Evolutionary conservation across 1,140 invertebrate genomes (phyloP), one percentile per base, ranked within the genome.

Genomic region (Drosophila littoralis): DNA sequence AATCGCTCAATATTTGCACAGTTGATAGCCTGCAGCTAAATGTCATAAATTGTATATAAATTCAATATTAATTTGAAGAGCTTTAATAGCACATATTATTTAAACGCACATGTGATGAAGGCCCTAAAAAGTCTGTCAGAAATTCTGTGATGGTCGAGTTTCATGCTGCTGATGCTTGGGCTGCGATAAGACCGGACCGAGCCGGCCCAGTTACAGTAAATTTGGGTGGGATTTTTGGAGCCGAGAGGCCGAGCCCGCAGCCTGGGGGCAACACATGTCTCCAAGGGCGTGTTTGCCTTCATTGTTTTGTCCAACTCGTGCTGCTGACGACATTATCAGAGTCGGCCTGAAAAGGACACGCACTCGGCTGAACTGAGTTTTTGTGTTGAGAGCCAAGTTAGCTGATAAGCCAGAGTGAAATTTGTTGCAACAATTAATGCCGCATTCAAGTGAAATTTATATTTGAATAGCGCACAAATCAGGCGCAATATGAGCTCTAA

Each of bases 351-450:
- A 61, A 46, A 15, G 55, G 50, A 61, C 48, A 58, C 33, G 54
- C 32, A 22, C 17, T 43, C 42, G 2, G 36, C 4, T 38, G 13
- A 10, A 8, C 17, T 7, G 33, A 71, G 51, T 50, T 66, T 28
- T 28, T 28, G 22, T 28, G 22, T 4, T 28, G 22, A 28, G 64
- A 65, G 17, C 13, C 40, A 5, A 54, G 52, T 48, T 17, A 12
- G 33, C 15, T 64, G 48, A 32, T 52, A 40, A 40, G 22, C 22
- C 36, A 32, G 9, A 17, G 10, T 35, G 40, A 17, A 61, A 52
- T 43, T 73, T 85, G 79, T 76, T 83, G 83, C 79, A 86, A 79
- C 76, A 86, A 86, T 86, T 86, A 83, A 79, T 68, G 73, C 33
- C 43, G 66, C 68, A 86, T 86, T 86, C 79, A 86, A 75, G 73